These are phyloP conservation scores for Synergus umbraculus DNA, from an alignment of 2,888 invertebrate genomes.

Conservation along the genomic window DNA sequence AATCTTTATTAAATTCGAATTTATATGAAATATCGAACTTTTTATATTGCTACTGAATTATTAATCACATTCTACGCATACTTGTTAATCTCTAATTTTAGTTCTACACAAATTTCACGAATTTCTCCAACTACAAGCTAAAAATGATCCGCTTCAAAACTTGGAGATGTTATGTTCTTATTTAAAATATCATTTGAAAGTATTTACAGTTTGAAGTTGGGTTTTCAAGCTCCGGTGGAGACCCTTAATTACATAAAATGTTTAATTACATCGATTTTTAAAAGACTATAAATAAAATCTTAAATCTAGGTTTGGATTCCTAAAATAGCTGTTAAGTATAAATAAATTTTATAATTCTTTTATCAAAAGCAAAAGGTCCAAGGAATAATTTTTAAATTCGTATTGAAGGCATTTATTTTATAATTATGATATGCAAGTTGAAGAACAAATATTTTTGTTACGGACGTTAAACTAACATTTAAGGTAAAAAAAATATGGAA, in stretches of 20 bases:
- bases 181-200: not conserved
- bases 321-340: too few species aligned
- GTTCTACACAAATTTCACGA: slow-evolving; percentile 1
- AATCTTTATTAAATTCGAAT: not conserved
- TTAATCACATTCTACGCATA: slow-evolving; percentile 2
- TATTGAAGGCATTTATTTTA: not conserved
- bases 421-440: not conserved
- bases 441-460: not conserved
- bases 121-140: not conserved
- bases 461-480: not conserved
- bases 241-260: too few species aligned
- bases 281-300: too few species aligned
- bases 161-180: not conserved
- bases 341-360: too few species aligned
- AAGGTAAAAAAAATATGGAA: not conserved
- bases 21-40: not conserved
- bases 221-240: too few species aligned
- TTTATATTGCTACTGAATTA: not conserved
- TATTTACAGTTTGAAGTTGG: not conserved
- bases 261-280: too few species aligned
- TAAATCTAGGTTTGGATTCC: too few species aligned
- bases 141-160: not conserved
- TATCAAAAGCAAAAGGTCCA: too few species aligned
- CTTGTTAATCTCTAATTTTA: slow-evolving; percentile 20
- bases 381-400: too few species aligned